Conservation (phyloP, 1,140 invertebrate species). For the Euschistus heros region DNA sequence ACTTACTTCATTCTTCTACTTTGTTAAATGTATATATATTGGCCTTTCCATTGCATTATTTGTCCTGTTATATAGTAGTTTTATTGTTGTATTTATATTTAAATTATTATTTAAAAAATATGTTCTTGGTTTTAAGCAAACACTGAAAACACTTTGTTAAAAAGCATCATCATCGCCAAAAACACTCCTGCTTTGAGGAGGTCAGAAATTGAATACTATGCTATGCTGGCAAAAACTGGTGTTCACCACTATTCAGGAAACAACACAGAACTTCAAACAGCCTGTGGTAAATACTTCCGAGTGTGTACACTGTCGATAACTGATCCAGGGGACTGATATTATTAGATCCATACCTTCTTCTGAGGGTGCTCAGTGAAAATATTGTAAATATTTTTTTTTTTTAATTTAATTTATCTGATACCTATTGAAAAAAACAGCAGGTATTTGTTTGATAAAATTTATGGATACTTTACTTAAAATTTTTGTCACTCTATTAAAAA, state of each 20-base stretch:
- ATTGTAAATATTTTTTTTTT: conserved; percentile 12
- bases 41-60: too few species aligned
- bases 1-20: too few species aligned
- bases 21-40: too few species aligned
- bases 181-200: conserved; percentile 96
- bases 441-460: too few species aligned
- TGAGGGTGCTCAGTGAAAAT: conserved; percentile 20
- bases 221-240: conserved; percentile 98
- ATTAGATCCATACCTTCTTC: conserved; percentile 83
- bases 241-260: conserved; percentile 99
- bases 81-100: too few species aligned
- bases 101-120: too few species aligned
- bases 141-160: conserved; percentile 88
- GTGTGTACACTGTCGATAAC: conserved; percentile 97
- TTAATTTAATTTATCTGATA: too few species aligned
- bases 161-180: conserved; percentile 97
- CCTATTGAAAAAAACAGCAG: too few species aligned
- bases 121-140: conserved; percentile 97
- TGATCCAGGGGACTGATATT: conserved; percentile 96
- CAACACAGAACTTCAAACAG: conserved; percentile 98
- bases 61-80: too few species aligned
- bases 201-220: conserved; percentile 98
- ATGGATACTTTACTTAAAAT: too few species aligned
- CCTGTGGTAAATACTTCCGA: conserved; percentile 98
- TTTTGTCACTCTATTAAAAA: too few species aligned